These are phyloP conservation scores for Pachypsylla venusta DNA, from an alignment of 1,140 invertebrate species.

Conservation along the genomic window DNA sequence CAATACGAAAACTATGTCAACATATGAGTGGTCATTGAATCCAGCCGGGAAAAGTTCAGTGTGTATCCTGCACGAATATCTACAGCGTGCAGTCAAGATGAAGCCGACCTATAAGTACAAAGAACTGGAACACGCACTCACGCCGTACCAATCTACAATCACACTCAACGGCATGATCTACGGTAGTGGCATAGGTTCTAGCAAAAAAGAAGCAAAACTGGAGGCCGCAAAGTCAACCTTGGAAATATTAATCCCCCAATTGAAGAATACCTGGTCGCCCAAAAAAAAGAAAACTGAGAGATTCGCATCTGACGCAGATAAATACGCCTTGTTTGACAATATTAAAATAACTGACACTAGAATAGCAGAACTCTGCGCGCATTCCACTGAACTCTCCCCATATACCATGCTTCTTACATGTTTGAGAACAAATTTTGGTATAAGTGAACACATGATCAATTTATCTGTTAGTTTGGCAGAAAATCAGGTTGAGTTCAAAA, in stretches of 20 bases:
- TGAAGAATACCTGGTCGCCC: slow-evolving; percentile 41
- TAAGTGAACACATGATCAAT: slow-evolving; percentile 9
- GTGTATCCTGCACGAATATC: slow-evolving; percentile 94
- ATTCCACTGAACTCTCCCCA: slow-evolving; percentile 85
- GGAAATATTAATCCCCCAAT: slow-evolving; percentile 85
- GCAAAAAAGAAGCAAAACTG: slow-evolving; percentile 88
- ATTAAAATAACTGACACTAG: slow-evolving; percentile 84
- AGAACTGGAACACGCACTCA: slow-evolving; percentile 84
- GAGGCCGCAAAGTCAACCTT: slow-evolving; percentile 79
- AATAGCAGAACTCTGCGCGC: slow-evolving; percentile 81
- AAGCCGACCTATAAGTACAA: slow-evolving; percentile 86
- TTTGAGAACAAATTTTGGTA: slow-evolving; percentile 47
- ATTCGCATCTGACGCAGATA: slow-evolving; percentile 4
- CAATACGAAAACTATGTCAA: slow-evolving; percentile 54
- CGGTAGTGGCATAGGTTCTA: slow-evolving; percentile 80
- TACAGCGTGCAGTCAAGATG: slow-evolving; percentile 81
- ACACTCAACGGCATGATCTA: slow-evolving; percentile 84
- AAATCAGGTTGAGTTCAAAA: slow-evolving; percentile 85
- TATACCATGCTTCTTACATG: slow-evolving; percentile 86
- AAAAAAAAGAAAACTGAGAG: not conserved
- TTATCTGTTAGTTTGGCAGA: slow-evolving; percentile 61
- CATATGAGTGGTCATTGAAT: slow-evolving; percentile 82
- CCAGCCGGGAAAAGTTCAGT: slow-evolving; percentile 85
- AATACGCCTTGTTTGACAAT: slow-evolving; percentile 72
- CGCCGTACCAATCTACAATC: slow-evolving; percentile 84